Evolutionary conservation across 2,113 vertebrate species (phyloP), one percentile per base, ranked within the genome.

Genomic region (Poeciliopsis retropinna): DNA sequence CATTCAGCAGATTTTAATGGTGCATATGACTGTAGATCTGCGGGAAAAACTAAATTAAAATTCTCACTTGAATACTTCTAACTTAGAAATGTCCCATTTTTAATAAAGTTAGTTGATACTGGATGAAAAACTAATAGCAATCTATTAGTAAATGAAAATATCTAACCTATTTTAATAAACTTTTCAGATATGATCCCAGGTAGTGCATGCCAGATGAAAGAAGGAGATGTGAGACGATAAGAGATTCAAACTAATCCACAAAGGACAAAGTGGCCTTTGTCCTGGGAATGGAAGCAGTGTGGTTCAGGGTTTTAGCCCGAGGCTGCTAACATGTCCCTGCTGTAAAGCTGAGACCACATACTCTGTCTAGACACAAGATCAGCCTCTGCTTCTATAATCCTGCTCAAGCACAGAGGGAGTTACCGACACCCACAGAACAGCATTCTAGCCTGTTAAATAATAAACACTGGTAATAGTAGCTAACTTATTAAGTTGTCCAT

Each of bases 331-430:
- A 73, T 63, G 39, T 64, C 34, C 17, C 70, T 67, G 70, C 15
- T 5, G 34, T 64, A 29, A 60, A 73, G 73, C 84, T 70, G 79
- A 74, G 57, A 77, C 10, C 61, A 27, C 82, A 77, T 39, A 75
- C 54, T 60, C 82, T 73, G 84, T 84, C 87, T 79, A 87, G 78
- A 87, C 80, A 75, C 60, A 75, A 22, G 32, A 72, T 73, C 71
- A 70, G 61, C 68, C 71, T 78, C 37, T 54, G 64, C 80, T 78
- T 78, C 30, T 81, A 73, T 75, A 80, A 83, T 83, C 78, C 64
- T 47, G 69, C 66, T 68, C 51, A 70, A 75, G 67, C 60, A 71
- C 72, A 81, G 29, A 67, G 73, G 64, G 67, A 75, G 54, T 79
- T 79, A 34, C n/a, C 9, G 61, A 81, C 73, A 72, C 15, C 60